Evolutionary conservation across 2,888 invertebrate species (phyloP), one percentile per base, ranked within the genome.

Genomic region (Bellardia bayeri): DNA sequence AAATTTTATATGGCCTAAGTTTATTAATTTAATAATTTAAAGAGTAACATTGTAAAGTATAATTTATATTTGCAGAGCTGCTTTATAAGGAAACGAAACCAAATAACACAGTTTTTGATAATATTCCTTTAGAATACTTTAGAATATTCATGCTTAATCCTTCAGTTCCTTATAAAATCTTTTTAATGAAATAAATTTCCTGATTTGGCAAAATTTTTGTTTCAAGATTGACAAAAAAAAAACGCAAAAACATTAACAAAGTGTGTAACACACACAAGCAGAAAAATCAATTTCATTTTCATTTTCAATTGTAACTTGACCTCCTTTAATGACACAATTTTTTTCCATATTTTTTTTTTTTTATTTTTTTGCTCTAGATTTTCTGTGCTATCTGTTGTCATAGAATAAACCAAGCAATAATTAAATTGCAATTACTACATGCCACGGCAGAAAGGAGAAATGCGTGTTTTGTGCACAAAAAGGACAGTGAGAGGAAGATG

Each of bases 391-490:
- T 30, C 37, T 23, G 61, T 64, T 75, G 23, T 3, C 64, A 58
- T 42, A 72, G 11, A 56, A 76, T 85, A 72, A 42, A 71, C 33
- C 33, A 51, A 72, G 66, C 37, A 72, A 86, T 86, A 79, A 86
- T 86, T 83, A 86, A 86, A 86, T 83, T 86, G 80, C 75, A 83
- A 86, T 83, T 86, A 86, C 75, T 63, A 37, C 30, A 63, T 80
- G 74, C 64, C 75, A 75, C 45, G 61, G 54, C 33, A 78, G 23
- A 81, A 66, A 72, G 49, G 40, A 42, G 66, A 51, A 61, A 72
- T 81, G 80, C 80, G 63, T 71, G 49, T 68, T 86, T 45, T 23
- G 51, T 51, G 54, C 16, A 40, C 14, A 54, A 61, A 79, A 74
- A 56, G 64, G 30, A 66, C 74, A 74, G 49, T 14, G 40, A 30